phyloP scores from a whole-genome alignment of 1,140 invertebrate genomes.

The Scaptodrosophila lebanonensis region DNA sequence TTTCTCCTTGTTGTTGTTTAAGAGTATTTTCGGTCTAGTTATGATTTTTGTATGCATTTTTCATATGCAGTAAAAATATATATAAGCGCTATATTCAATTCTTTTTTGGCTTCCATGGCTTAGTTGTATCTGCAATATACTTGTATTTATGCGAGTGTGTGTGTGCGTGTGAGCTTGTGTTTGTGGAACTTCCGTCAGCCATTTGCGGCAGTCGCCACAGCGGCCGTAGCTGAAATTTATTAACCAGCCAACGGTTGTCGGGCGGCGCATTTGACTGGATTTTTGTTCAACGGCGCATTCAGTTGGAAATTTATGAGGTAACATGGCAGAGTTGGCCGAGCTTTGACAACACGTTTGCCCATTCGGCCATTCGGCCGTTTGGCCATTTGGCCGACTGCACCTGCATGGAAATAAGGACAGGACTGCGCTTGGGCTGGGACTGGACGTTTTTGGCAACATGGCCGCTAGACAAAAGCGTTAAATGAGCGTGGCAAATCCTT shows the following conservation, averaged over 20 bases:
- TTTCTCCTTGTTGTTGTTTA: conserved; percentile 13
- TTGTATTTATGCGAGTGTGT: conserved; percentile 13
- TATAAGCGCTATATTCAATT: conserved; percentile 38
- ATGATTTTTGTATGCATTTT: conserved; percentile 39
- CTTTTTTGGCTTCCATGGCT: not conserved
- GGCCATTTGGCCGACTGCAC: conserved; percentile 42
- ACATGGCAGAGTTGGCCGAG: conserved; percentile 18
- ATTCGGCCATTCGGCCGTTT: conserved; percentile 23
- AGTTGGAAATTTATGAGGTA: conserved; percentile 68
- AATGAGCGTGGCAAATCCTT: conserved; percentile 71
- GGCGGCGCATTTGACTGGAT: conserved; percentile 46
- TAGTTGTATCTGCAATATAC: conserved; percentile 1
- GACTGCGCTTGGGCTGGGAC: conserved; percentile 2
- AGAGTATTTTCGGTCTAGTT: conserved; percentile 23
- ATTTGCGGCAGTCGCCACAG: conserved; percentile 53
- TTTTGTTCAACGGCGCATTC: conserved; percentile 65
- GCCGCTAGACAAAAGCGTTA: conserved; percentile 66
- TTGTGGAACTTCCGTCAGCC: conserved; percentile 49
- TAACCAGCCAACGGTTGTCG: conserved; percentile 40
- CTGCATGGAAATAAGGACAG: conserved; percentile 6
- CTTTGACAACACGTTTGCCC: not conserved
- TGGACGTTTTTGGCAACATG: conserved; percentile 59
- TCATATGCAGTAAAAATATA: conserved; percentile 57
- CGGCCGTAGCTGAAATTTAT: conserved; percentile 65
- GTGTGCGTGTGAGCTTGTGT: conserved; percentile 19